These are phyloP conservation scores for Ophion obscuratus DNA, from an alignment of 2,888 invertebrate genomes.

Conservation along the genomic window DNA sequence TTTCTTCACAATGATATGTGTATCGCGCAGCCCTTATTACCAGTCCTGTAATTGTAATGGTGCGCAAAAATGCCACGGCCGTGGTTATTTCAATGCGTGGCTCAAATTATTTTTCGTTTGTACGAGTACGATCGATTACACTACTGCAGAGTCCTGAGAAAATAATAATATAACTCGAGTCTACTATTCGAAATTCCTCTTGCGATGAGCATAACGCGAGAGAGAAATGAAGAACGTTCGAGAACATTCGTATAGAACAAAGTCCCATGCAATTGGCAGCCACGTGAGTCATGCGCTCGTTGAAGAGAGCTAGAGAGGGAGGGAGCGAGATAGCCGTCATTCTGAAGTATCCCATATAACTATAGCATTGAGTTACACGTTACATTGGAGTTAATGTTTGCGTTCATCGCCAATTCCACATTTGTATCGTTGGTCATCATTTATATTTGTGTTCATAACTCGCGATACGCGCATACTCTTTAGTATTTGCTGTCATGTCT, in stretches of 20 bases:
- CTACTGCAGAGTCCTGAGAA: constrained; percentile 20
- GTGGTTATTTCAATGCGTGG: constrained; percentile 19
- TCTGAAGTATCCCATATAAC: constrained; percentile 7
- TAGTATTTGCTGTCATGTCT: neutral
- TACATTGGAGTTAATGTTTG: constrained; percentile 21
- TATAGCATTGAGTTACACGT: neutral
- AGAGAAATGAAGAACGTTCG: constrained; percentile 1
- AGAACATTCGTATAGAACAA: constrained; percentile 34
- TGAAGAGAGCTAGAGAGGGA: neutral
- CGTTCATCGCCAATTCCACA: constrained; percentile 35
- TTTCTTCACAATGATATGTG: neutral
- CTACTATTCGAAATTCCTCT: constrained; percentile 15
- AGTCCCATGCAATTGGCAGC: constrained; percentile 31
- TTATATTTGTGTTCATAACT: neutral
- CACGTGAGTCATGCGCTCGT: constrained; percentile 34
- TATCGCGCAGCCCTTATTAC: neutral
- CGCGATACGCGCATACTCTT: neutral
- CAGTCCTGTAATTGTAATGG: neutral
- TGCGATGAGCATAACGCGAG: constrained; percentile 28
- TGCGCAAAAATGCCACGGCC: neutral
- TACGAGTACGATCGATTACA: constrained; percentile 29
- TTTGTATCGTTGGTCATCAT: constrained; percentile 26
- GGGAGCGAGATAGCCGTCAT: constrained; percentile 9
- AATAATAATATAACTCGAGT: constrained; percentile 42
- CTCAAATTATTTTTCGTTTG: constrained; percentile 29